Conservation (phyloP, 2,797 vertebrate species). For the Mormyrops boulengeri region DNA sequence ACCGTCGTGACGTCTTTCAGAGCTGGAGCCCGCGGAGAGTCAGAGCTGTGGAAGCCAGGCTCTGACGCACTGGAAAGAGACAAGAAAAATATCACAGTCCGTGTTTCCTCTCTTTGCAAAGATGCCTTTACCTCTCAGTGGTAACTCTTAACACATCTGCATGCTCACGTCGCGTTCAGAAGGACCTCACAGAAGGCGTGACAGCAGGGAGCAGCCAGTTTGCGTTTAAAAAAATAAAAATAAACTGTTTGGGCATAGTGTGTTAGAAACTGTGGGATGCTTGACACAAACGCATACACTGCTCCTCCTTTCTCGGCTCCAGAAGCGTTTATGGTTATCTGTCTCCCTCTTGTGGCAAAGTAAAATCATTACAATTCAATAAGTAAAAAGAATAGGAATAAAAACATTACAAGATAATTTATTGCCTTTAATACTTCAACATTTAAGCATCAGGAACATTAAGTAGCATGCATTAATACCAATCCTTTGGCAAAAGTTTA, state of each 20-base stretch:
- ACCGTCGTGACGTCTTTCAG: background rate
- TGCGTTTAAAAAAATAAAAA: slow-evolving; percentile 11
- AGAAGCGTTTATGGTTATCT: background rate
- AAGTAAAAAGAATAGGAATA: background rate
- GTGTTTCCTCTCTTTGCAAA: slow-evolving; percentile 48
- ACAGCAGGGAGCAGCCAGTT: slow-evolving; percentile 29
- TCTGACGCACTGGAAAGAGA: background rate
- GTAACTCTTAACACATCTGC: slow-evolving; percentile 19
- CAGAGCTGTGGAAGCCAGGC: background rate
- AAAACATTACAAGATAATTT: background rate
- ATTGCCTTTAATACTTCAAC: background rate
- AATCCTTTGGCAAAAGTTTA: background rate
- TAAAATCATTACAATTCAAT: background rate
- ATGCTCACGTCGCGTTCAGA: background rate
- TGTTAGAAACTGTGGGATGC: slow-evolving; percentile 28
- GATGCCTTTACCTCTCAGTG: background rate
- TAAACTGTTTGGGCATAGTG: slow-evolving; percentile 11
- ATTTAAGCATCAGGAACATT: background rate
- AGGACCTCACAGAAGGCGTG: slow-evolving; percentile 9
- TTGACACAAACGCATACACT: slow-evolving; percentile 15
- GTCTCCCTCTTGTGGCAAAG: slow-evolving; percentile 29
- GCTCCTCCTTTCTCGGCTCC: background rate
- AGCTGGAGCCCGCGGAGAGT: background rate
- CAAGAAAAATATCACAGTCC: slow-evolving; percentile 68
- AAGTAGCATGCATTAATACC: background rate